Evolutionary conservation across 2,113 vertebrate species (phyloP), one percentile per base, ranked within the genome.

Genomic region (Hymenochirus boettgeri): DNA sequence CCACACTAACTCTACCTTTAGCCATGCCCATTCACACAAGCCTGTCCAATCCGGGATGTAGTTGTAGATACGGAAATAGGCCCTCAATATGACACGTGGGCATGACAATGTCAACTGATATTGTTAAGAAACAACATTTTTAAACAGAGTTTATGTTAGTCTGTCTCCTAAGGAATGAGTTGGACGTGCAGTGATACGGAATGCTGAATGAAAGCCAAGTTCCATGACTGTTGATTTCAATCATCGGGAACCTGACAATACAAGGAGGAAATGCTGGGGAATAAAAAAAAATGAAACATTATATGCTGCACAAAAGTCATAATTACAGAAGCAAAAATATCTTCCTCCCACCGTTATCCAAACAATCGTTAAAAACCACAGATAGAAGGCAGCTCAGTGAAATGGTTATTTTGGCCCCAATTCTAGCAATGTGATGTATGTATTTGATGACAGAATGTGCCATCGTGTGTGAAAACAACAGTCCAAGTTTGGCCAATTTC

Each of bases 401-500:
- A 39, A 55, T 45, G 22, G 45, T 59, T 24, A 59, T 10, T 45
- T 45, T 59, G 35, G 37, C 37, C 37, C 17, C 4, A 9, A 45
- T 7, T 45, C 57, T 59, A 45, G 25, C 22, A 22, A 25, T 58
- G 2, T 10, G 45, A 45, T 24, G 37, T 59, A 59, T 59, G 13
- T 45, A 45, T 59, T 45, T 59, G 45, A 45, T 59, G 37, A 59
- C 15, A 59, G 22, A 59, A 13, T n/a, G n/a, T n/a, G n/a, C n/a
- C n/a, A n/a, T n/a, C n/a, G n/a, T n/a, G n/a, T n/a, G n/a, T n/a
- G n/a, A n/a, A n/a, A n/a, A n/a, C n/a, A n/a, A n/a, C n/a, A n/a
- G n/a, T n/a, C n/a, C n/a, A n/a, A n/a, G n/a, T n/a, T n/a, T n/a
- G n/a, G n/a, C n/a, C n/a, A n/a, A n/a, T n/a, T n/a, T n/a, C n/a